Conservation (phyloP, 2,113 vertebrate species). For the Toxotes chatareus region DNA sequence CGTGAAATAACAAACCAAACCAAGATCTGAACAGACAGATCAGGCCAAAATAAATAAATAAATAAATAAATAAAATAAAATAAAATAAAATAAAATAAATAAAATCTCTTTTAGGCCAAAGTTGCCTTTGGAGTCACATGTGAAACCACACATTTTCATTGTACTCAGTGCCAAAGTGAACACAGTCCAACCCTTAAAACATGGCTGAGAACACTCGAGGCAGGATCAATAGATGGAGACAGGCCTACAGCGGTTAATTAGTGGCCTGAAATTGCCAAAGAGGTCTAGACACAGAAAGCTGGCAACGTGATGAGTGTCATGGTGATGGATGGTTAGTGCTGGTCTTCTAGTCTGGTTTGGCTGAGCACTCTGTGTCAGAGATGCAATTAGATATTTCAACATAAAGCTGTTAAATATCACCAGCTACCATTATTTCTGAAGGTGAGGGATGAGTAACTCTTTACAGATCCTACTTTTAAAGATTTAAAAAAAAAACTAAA, state of each 20-base stretch:
- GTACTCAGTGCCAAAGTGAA: slow-evolving; percentile 24
- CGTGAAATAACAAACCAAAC: too few species aligned
- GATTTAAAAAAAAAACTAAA: not conserved
- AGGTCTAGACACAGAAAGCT: slow-evolving; percentile 43
- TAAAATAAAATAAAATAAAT: too few species aligned
- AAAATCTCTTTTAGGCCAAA: slow-evolving; percentile 8
- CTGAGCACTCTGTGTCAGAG: slow-evolving; percentile 26
- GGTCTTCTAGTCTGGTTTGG: slow-evolving; percentile 29
- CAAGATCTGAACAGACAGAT: too few species aligned
- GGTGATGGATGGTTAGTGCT: slow-evolving; percentile 57
- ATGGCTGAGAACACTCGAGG: slow-evolving; percentile 32
- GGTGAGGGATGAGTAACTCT: not conserved
- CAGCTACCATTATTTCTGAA: not conserved
- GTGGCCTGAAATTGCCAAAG: slow-evolving; percentile 44
- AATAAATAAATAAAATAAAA: too few species aligned
- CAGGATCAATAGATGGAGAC: slow-evolving; percentile 51
- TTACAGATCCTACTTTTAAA: not conserved
- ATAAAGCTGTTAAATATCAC: slow-evolving; percentile 27
- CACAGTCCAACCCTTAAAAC: slow-evolving; percentile 36
- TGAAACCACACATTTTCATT: slow-evolving; percentile 34
- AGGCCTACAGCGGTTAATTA: slow-evolving; percentile 54
- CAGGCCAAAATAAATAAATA: not conserved
- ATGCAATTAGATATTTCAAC: slow-evolving; percentile 23
- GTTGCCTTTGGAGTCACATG: slow-evolving; percentile 33
- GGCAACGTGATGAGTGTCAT: slow-evolving; percentile 41